Base-by-base conservation (phyloP, 2,888 invertebrate species). In the Morpho helenor region DNA sequence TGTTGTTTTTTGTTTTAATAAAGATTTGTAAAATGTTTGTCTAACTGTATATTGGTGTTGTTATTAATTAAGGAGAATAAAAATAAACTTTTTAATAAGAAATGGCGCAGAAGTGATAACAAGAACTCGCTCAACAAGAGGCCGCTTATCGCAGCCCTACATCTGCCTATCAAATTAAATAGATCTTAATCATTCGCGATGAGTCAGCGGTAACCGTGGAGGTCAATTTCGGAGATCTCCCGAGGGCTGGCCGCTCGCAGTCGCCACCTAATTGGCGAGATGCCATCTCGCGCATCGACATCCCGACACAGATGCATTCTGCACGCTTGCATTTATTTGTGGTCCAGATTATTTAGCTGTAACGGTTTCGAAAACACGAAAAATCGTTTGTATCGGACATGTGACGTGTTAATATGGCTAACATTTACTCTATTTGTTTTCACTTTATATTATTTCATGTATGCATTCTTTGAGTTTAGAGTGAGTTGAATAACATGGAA, bases 161-260 rank as follows among this genome's bases (percentile, higher is more conserved):
- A 48, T 42, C 53, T 16, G n/a, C n/a, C 53, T 48, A 47, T 59
- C 59, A 56, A 54, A 61, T 61, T 56, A 61, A 59, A 61, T 56
- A 61, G 47, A 52, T 61, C 51, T 64, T 64, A 57, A 62, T 64
- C 56, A 57, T 56, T 53, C 23, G 46, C 56, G 57, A 56, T 64
- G 64, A 64, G 59, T 64, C 64, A 64, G 63, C 63, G 45, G 31
- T 8, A 23, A 31, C 23, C 23, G 55, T 48, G 63, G 63, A 63
- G 63, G 63, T 63, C 63, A 63, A 63, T 61, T 56, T 54, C 62
- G 57, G 62, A 58, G 62, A 60, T 63, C 56, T 58, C 62, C 49
- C 57, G 58, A 52, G 49, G 40, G 43, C 55, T n/a, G 50, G 51
- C 56, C 56, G 64, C 59, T 43, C 55, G 54, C 56, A 56, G 52